phyloP scores from a whole-genome alignment of 2,797 vertebrate genomes.

The Phaenicophaeus curvirostris region DNA sequence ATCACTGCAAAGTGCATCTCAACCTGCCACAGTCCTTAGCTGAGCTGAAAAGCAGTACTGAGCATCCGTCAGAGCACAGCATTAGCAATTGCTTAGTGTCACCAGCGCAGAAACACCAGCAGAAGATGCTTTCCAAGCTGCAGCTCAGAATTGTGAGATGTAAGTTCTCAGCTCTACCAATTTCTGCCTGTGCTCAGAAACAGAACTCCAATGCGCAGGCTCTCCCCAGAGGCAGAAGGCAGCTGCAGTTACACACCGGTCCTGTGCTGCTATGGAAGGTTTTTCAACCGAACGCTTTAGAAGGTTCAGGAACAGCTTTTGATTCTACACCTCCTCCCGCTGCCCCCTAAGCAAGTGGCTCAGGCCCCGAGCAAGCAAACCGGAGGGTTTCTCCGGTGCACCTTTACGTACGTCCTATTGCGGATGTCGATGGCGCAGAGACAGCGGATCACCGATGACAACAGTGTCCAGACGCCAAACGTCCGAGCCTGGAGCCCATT shows the following conservation, averaged over 20 bases:
- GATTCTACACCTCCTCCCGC: background rate
- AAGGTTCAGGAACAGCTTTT: background rate
- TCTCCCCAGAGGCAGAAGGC: background rate
- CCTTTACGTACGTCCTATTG: constrained; percentile 88
- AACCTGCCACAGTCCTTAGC: background rate
- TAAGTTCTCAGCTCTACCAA: background rate
- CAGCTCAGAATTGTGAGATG: background rate
- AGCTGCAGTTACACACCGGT: background rate
- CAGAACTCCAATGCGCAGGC: accelerated
- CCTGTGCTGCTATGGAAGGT: background rate
- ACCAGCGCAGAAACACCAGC: accelerated
- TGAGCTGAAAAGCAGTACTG: background rate
- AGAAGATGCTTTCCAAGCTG: background rate
- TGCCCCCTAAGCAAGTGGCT: background rate
- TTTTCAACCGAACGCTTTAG: accelerated
- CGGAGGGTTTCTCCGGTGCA: background rate
- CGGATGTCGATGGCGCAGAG: constrained; percentile 94
- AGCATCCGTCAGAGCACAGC: background rate
- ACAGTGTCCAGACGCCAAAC: constrained; percentile 94
- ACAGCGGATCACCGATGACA: constrained; percentile 93
- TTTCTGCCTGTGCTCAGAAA: background rate
- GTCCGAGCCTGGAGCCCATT: constrained; percentile 96
- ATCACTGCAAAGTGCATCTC: background rate
- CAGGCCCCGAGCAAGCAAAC: background rate
- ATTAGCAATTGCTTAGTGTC: background rate